A percentile compares a stretch with the other conserved stretches of the same genome.
Conservation (phyloP, 2,888 invertebrate genomes). For the Anthrax anthrax region DNA sequence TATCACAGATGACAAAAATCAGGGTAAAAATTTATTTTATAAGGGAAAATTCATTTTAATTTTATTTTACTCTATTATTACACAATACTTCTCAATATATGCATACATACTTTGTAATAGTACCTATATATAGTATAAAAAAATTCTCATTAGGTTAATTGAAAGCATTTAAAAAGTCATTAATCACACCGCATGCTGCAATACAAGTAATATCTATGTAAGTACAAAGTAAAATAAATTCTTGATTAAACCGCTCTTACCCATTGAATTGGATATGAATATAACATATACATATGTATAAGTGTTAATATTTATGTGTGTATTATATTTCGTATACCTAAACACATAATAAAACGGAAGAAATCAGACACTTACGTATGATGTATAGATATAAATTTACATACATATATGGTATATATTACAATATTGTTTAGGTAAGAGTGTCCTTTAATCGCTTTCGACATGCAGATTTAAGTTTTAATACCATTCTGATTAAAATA, state of each 20-base stretch:
- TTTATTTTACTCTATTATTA: neutral
- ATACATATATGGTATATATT: too few relatives aligned
- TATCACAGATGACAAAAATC: neutral
- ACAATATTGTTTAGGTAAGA: too few relatives aligned
- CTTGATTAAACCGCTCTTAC: neutral
- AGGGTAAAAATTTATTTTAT: neutral
- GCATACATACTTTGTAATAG: neutral
- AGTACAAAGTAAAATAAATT: neutral
- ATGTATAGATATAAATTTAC: too few relatives aligned
- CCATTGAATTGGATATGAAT: neutral
- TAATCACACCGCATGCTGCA: slow-evolving; percentile 8
- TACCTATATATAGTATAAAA: neutral
- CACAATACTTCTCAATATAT: neutral
- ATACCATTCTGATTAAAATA: slow-evolving; percentile 19
- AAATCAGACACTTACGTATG: too few relatives aligned
- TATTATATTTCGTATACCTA: too few relatives aligned
- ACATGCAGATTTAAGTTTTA: slow-evolving; percentile 34
- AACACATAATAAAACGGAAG: too few relatives aligned
- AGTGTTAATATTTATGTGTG: too few relatives aligned
- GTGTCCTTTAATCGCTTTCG: slow-evolving; percentile 33
- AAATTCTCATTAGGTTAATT: slow-evolving; percentile 4
- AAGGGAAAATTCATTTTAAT: neutral
- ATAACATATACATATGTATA: too few relatives aligned
- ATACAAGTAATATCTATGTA: slow-evolving; percentile 1
- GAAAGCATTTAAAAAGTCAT: slow-evolving; percentile 11